Evolutionary conservation across 2,888 invertebrate species (phyloP).

Genomic region (Luperina nickerlii): DNA sequence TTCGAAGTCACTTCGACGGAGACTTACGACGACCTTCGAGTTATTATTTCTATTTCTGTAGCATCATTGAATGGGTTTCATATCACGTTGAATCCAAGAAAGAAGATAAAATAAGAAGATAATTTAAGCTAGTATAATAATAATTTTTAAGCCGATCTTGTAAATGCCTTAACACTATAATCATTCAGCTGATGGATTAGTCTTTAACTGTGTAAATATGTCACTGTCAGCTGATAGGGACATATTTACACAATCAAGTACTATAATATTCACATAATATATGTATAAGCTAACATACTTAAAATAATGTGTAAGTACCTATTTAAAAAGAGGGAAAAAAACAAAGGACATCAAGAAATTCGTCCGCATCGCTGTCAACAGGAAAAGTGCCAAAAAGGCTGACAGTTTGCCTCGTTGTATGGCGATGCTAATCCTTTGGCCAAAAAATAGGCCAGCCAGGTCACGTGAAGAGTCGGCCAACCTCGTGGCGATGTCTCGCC

Average conservation of each 20-base stretch:
- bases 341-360: background rate
- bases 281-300: no score
- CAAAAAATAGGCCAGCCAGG: background rate
- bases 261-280: no score
- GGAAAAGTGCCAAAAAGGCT: background rate
- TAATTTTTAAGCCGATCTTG: background rate
- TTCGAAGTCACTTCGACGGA: slow-evolving; percentile 75
- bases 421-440: background rate
- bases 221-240: no score
- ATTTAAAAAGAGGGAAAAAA: background rate
- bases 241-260: no score
- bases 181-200: background rate
- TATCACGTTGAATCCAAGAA: slow-evolving; percentile 73
- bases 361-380: background rate
- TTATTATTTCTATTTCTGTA: slow-evolving; percentile 79
- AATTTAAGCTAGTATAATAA: background rate
- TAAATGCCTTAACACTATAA: background rate
- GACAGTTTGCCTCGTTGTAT: background rate
- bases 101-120: slow-evolving; percentile 36
- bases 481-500: no score
- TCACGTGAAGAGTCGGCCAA: background rate
- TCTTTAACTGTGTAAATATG: no score
- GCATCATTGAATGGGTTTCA: slow-evolving; percentile 76
- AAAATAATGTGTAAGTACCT: no score
- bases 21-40: slow-evolving; percentile 75